These are phyloP conservation scores for Campoplex capitator DNA, from an alignment of 2,888 invertebrate species.

Conservation along the genomic window DNA sequence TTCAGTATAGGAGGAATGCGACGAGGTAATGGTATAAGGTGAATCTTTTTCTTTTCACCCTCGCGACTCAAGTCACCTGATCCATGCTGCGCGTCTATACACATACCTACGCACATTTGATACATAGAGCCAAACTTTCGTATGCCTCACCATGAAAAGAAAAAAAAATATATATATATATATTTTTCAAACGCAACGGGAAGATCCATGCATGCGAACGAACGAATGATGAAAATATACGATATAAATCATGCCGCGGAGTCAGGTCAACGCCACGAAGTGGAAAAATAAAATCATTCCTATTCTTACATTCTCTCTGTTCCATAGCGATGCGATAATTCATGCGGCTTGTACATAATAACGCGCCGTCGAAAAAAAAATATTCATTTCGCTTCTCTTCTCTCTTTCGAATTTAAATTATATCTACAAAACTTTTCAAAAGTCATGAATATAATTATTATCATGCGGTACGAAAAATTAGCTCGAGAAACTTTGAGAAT, in stretches of 20 bases:
- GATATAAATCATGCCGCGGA: conserved; percentile 57
- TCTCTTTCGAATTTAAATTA: background rate
- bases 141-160: conserved; percentile 9
- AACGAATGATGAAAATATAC: conserved; percentile 47
- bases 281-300: conserved; percentile 35
- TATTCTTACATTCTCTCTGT: conserved; percentile 21
- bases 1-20: conserved; percentile 69
- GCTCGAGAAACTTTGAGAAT: background rate
- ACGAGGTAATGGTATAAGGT: conserved; percentile 73
- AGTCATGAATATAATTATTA: conserved; percentile 28
- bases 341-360: conserved; percentile 40
- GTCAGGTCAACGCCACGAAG: conserved; percentile 56
- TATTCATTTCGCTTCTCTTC: conserved; percentile 15
- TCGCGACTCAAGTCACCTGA: conserved; percentile 68
- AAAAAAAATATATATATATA: background rate
- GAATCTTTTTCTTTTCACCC: conserved; percentile 77
- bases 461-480: background rate
- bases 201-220: conserved; percentile 29
- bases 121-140: conserved; percentile 47
- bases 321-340: conserved; percentile 51
- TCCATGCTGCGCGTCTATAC: conserved; percentile 45
- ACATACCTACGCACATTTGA: background rate
- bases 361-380: conserved; percentile 13
- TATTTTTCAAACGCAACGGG: conserved; percentile 44
- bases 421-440: background rate